Base-by-base conservation (phyloP, 2,113 vertebrate genomes). In the Elachura formosa region DNA sequence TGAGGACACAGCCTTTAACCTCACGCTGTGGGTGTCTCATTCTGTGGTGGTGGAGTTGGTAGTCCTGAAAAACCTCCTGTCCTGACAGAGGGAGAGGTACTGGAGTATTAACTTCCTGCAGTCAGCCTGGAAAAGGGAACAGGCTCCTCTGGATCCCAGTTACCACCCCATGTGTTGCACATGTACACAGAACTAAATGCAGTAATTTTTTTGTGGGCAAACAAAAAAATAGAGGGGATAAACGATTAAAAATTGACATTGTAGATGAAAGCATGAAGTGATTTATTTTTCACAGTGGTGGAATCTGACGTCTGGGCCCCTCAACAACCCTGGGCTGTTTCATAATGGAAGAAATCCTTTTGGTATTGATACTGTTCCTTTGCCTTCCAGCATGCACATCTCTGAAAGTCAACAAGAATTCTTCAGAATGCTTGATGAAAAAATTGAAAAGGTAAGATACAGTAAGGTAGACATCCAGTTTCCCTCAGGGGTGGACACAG, bases 351-450 rank as follows among this genome's bases (percentile, higher is more conserved):
- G 26, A 43, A 82, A 17, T 34, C 36, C 8, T 72, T 12, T 62
- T 19, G 71, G 61, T 87, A 58, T 26, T 59, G 40, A 73, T 28
- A 12, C 17, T 89, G 43, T 93, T 58, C 4, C 72, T 96, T 77
- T 98, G 46, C 90, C 64, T 97, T 98, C 97, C 98, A 99, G 99
- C 97, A 99, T 99, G 98, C 99, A 99, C 98, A 99, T 99, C 96
- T 99, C 99, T 80, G 99, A 99, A 98, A 99, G 99, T 98, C 99
- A 99, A 97, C 99, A 99, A 96, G 99, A 99, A 97, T 99, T 99
- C 97, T 99, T 99, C 98, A 98, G 99, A 97, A 99, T 99, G 99
- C 98, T 99, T 97, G 99, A 99, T 97, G 99, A 99, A 98, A 99
- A 99, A 97, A 99, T 99, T 92, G 99, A 99, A 98, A 99, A 99